A percentile compares a stretch with the other conserved stretches of the same genome.
Evolutionary conservation across 2,113 vertebrate species (phyloP).

Genomic region (Patagioenas fasciata): DNA sequence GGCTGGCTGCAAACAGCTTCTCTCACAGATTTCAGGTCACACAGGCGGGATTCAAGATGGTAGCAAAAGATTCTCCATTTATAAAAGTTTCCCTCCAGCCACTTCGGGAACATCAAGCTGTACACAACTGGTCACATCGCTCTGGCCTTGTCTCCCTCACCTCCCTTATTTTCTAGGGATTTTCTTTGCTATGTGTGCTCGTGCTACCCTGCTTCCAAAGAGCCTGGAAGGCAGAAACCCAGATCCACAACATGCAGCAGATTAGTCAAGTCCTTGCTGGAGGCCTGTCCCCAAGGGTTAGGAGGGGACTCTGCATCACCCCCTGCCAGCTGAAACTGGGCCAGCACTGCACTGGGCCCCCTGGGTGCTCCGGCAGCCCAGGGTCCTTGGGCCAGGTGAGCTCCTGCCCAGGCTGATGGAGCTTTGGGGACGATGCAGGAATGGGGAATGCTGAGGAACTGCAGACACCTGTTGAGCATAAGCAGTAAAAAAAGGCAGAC

Average conservation of each 20-base stretch:
- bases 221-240: not conserved
- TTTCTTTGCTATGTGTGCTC: not conserved
- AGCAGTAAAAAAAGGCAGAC: not conserved
- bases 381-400: not conserved
- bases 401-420: not conserved
- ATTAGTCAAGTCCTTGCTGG: not conserved
- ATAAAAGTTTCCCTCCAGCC: not conserved
- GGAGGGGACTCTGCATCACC: not conserved
- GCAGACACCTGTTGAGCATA: not conserved
- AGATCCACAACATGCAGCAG: accelerated
- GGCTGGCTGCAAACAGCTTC: not conserved
- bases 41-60: not conserved
- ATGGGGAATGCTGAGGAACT: not conserved
- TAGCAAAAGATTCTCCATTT: not conserved
- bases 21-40: not conserved
- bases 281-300: not conserved
- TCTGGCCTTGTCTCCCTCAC: not conserved
- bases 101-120: not conserved
- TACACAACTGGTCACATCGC: not conserved
- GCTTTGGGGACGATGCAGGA: accelerated
- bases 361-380: not conserved
- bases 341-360: not conserved
- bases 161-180: not conserved
- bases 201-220: not conserved
- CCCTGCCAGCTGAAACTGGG: accelerated